Percentiles rank a stretch among this genome's conserved stretches.
Evolutionary conservation across 2,797 vertebrate species (phyloP).

Genomic region (Gymnopithys bicolor): DNA sequence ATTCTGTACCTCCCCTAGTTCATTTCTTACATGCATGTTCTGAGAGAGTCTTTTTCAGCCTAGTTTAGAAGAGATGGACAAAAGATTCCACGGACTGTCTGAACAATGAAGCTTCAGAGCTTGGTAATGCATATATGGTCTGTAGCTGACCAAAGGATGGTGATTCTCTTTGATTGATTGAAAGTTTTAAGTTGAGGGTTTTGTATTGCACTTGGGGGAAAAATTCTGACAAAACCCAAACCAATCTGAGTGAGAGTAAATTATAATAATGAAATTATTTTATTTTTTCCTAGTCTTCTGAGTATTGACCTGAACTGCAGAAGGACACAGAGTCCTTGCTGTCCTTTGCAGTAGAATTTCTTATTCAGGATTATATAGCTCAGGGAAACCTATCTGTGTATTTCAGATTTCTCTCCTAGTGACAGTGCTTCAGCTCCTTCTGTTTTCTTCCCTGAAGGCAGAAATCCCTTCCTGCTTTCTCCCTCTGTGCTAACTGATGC

Average conservation of each 20-base stretch:
- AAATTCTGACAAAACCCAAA: accelerated
- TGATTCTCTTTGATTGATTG: background rate
- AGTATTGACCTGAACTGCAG: background rate
- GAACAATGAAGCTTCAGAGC: background rate
- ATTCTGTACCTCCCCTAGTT: background rate
- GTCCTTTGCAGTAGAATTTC: background rate
- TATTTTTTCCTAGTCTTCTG: background rate
- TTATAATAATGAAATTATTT: background rate
- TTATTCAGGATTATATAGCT: background rate
- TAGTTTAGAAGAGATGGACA: background rate
- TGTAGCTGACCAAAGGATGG: background rate
- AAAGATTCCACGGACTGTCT: background rate
- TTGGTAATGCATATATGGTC: background rate
- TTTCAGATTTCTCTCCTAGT: background rate
- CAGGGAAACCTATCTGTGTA: background rate
- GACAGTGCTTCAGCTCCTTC: background rate
- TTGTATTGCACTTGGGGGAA: background rate
- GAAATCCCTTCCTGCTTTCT: background rate
- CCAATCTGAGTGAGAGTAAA: background rate
- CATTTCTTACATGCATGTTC: background rate
- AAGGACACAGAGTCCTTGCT: background rate
- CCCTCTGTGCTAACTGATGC: background rate
- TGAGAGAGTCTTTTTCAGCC: background rate
- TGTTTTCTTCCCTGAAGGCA: background rate
- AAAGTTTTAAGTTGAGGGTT: background rate